Evolutionary conservation across 2,888 invertebrate genomes (phyloP), one percentile per base, ranked within the genome.

Genomic region (Cosmia pyralina): DNA sequence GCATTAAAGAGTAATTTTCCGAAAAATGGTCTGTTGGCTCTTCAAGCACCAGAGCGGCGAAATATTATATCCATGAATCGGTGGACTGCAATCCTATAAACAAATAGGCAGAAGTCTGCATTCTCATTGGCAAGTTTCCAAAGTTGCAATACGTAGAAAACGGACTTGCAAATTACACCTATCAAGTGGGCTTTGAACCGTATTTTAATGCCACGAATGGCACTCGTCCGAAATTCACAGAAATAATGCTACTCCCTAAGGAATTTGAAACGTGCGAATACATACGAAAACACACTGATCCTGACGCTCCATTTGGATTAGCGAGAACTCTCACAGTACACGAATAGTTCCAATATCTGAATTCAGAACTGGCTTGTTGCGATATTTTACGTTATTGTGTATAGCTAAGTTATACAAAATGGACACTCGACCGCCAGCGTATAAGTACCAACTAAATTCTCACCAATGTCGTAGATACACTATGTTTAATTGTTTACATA

Each of bases 81-180:
- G 34, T 34, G 34, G 64, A 52, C n/a, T 5, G 6, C 34, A 50
- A 64, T n/a, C 63, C 38, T 79, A 55, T 34, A 71, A 58, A 4
- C 28, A 48, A 62, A 68, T 52, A 71, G 19, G 48, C 48, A 72
- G 38, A 52, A 38, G 17, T 44, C 22, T 59, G 46, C 13, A 73
- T 65, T 69, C 53, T 19, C 44, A 41, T 41, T 74, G 83, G 79
- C 70, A 71, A 28, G 52, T 55, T 83, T 59, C 79, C 65, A 79
- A 58, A 79, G 69, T 34, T 69, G 79, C 58, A 83, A 78, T 73
- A 69, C 62, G 38, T 69, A 50, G 57, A 69, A 82, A 66, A 55
- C 52, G 46, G 17, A 48, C 46, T 65, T 53, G 57, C 71, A 58
- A 81, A 71, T 71, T 82, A 66, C 62, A 63, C 55, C 44, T 63